Percentiles rank a stretch among this genome's conserved stretches.
These are phyloP conservation scores for Therioaphis trifolii DNA, from an alignment of 2,888 invertebrate genomes.

Conservation along the genomic window DNA sequence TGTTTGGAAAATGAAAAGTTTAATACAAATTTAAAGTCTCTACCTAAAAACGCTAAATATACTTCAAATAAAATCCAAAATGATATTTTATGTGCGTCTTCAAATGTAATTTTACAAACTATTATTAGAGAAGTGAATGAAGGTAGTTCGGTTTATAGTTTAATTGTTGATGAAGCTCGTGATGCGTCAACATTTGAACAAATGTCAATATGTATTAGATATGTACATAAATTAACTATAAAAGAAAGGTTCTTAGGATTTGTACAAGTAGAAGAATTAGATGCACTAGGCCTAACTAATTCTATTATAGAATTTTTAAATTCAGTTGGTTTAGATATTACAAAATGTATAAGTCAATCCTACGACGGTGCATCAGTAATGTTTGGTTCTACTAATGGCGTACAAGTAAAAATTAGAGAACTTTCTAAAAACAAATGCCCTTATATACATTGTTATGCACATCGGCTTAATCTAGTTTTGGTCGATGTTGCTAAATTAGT, in stretches of 20 bases:
- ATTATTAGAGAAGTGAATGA: constrained; percentile 30
- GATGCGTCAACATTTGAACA: constrained; percentile 40
- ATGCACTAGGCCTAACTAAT: constrained; percentile 33
- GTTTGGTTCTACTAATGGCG: constrained; percentile 25
- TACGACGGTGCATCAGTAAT: constrained; percentile 58
- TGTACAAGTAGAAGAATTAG: constrained; percentile 33
- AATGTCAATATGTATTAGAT: constrained; percentile 35
- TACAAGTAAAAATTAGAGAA: no score
- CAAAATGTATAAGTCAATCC: constrained; percentile 65
- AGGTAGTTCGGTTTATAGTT: constrained; percentile 5
- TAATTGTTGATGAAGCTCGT: constrained; percentile 18
- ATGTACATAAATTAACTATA: background rate
- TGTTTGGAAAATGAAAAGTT: no score
- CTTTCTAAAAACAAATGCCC: no score
- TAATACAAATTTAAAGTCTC: no score
- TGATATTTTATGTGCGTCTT: background rate
- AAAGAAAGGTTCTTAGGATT: constrained; percentile 25
- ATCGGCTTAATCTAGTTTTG: no score
- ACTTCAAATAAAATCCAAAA: no score
- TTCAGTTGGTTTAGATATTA: constrained; percentile 4
- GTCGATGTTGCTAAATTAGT: no score
- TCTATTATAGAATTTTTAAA: constrained; percentile 30
- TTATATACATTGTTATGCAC: no score
- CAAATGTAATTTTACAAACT: background rate
- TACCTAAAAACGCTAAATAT: no score